Evolutionary conservation across 2,797 vertebrate species (phyloP).

Genomic region (Adelosebastes latens): DNA sequence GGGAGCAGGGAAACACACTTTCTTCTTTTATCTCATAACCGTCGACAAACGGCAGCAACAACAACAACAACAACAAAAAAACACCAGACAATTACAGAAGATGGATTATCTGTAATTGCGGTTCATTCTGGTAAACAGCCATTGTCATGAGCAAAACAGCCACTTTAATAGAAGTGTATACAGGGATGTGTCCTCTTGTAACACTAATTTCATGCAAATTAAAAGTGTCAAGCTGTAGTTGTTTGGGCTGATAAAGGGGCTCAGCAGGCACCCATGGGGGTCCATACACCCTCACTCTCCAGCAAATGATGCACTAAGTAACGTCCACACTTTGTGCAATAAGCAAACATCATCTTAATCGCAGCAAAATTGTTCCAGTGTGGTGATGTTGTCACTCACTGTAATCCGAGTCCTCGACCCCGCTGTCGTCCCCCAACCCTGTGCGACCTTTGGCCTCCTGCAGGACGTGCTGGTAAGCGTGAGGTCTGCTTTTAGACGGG

Average conservation of each 20-base stretch:
- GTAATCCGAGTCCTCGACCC: slow-evolving; percentile 81
- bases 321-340: background rate
- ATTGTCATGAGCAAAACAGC: slow-evolving; percentile 46
- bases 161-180: slow-evolving; percentile 32
- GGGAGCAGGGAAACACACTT: slow-evolving; percentile 45
- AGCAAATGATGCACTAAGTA: slow-evolving; percentile 35
- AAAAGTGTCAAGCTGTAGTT: slow-evolving; percentile 55
- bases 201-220: slow-evolving; percentile 63
- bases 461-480: slow-evolving; percentile 66
- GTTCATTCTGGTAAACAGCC: slow-evolving; percentile 46
- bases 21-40: slow-evolving; percentile 61
- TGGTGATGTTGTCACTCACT: slow-evolving; percentile 62
- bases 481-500: slow-evolving; percentile 59
- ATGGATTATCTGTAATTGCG: slow-evolving; percentile 54
- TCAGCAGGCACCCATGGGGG: slow-evolving; percentile 25
- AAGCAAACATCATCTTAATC: slow-evolving; percentile 12
- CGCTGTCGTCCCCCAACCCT: slow-evolving; percentile 69
- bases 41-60: slow-evolving; percentile 34
- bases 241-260: slow-evolving; percentile 58
- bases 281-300: background rate
- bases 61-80: slow-evolving; percentile 1
- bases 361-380: background rate
- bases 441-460: slow-evolving; percentile 69
- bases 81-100: slow-evolving; percentile 44
- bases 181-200: slow-evolving; percentile 55